Evolutionary conservation across 1,140 invertebrate species (phyloP).

Genomic region (Orchesella cincta): DNA sequence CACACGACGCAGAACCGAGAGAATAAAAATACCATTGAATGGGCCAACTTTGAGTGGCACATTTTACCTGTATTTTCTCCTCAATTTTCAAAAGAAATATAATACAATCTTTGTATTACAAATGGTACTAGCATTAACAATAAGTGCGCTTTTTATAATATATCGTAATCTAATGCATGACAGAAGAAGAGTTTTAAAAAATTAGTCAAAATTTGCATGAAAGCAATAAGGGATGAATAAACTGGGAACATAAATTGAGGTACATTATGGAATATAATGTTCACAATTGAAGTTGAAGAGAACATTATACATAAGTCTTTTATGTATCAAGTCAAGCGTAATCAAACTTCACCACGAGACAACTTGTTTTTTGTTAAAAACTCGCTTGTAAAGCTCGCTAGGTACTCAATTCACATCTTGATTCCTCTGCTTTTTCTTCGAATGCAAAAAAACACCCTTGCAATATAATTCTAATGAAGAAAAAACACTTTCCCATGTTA

Average conservation of each 20-base stretch:
- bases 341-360: not conserved
- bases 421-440: too few species aligned
- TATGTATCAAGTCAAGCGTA: not conserved
- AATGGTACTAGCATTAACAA: too few species aligned
- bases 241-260: not conserved
- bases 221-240: constrained; percentile 22
- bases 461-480: too few species aligned
- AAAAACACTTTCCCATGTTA: constrained; percentile 19
- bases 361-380: not conserved
- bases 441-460: too few species aligned
- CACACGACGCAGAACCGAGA: too few species aligned
- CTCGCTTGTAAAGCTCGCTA: too few species aligned
- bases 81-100: too few species aligned
- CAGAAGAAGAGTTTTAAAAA: constrained; percentile 33
- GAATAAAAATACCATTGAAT: not conserved
- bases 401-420: too few species aligned
- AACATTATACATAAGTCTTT: not conserved
- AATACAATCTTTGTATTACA: too few species aligned
- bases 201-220: constrained; percentile 40
- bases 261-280: not conserved
- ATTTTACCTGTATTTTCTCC: too few species aligned
- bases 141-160: too few species aligned
- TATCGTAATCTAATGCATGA: constrained; percentile 41
- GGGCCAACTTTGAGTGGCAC: too few species aligned
- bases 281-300: not conserved